Evolutionary conservation across 2,888 invertebrate species (phyloP), one percentile per base, ranked within the genome.

Genomic region (Papilio elwesi): DNA sequence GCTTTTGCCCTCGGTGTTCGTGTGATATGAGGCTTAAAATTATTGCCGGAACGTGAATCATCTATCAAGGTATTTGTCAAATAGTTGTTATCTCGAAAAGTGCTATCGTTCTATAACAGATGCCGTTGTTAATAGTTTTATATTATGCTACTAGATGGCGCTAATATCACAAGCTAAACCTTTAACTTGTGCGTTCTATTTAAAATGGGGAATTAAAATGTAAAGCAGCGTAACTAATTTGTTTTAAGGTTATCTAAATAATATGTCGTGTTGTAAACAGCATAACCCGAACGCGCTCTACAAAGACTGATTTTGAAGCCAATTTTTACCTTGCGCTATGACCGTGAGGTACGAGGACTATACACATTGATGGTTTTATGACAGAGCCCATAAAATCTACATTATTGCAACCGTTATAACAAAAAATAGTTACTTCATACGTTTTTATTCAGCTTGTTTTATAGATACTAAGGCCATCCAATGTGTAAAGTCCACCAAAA

Each of bases 301-400:
- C 52, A 43, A 69, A 73, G 73, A 73, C 73, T 73, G 73, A 73
- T 73, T 73, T 69, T 69, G 26, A 69, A 69, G 49, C 64, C 65
- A 49, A 69, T 65, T 73, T 69, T 65, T 38, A 64, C 49, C 43
- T 63, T 59, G 72, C 15, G 65, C 65, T 69, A 69, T 59, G 65
- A 73, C 36, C n/a, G 57, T 68, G 43, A 53, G n/a, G 10, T 16
- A 26, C 9, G 48, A 57, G 51, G 15, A 70, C 26, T 26, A 26
- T 26, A 4, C 57, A 65, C 52, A 47, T 52, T 16, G 11, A 62
- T 49, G 36, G 55, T 26, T 73, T 64, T 4, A 38, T 51, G 16
- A 71, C 0, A 9, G 5, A 38, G 38, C 15, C 12, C 26, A 26
- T 49, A n/a, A 49, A 26, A 66, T 12, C 47, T 26, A 26, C 26